These are phyloP conservation scores for Toxostoma redivivum DNA, from an alignment of 2,113 vertebrate genomes.

Conservation along the genomic window DNA sequence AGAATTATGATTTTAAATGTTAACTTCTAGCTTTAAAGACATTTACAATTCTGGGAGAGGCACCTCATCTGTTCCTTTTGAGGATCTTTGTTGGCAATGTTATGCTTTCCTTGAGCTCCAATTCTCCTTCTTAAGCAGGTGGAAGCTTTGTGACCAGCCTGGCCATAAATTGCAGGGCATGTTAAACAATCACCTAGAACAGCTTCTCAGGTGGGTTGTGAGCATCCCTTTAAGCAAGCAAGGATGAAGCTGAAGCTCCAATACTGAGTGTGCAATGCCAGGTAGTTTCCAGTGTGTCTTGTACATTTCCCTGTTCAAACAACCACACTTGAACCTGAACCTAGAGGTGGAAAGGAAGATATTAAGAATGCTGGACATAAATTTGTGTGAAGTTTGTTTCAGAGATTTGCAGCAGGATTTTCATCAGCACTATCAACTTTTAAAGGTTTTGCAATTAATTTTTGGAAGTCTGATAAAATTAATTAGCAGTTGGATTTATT, in stretches of 20 bases:
- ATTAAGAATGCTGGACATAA: not conserved
- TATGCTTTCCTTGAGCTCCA: not conserved
- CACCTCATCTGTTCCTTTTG: not conserved
- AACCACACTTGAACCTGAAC: not conserved
- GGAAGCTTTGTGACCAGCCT: not conserved
- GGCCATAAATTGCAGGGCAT: not conserved
- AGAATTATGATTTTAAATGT: not conserved
- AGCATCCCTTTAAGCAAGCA: not conserved
- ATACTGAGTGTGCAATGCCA: not conserved
- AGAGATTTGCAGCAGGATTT: not conserved
- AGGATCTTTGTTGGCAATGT: not conserved
- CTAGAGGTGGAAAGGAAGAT: not conserved
- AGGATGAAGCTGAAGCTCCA: not conserved
- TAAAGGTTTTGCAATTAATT: not conserved
- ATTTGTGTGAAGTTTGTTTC: not conserved
- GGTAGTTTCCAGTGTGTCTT: not conserved
- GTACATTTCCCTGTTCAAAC: conserved; percentile 19
- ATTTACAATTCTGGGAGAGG: not conserved
- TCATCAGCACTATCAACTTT: not conserved
- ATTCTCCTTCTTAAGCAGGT: not conserved
- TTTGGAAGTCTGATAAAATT: not conserved
- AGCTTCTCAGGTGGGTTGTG: not conserved
- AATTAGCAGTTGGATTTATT: not conserved
- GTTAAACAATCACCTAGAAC: not conserved
- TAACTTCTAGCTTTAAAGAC: not conserved